Conservation (phyloP, 2,797 vertebrate genomes). For the Craterocephalus amniculus region DNA sequence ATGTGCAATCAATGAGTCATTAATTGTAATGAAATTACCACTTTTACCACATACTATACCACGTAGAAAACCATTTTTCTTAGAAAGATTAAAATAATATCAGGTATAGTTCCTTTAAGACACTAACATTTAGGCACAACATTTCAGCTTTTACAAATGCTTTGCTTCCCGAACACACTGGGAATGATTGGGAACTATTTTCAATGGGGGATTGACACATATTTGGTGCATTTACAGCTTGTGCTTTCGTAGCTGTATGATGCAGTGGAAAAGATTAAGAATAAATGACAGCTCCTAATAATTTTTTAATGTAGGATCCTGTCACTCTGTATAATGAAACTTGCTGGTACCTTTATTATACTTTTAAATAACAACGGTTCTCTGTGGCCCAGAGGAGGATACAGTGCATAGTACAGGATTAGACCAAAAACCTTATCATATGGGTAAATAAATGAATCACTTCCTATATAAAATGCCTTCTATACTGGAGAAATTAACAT, state of each 20-base stretch:
- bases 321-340: not conserved
- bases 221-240: not conserved
- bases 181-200: conserved; percentile 4
- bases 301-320: not conserved
- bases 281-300: not conserved
- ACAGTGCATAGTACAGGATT: not conserved
- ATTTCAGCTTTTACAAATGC: not conserved
- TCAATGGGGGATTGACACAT: not conserved
- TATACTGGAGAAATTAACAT: not conserved
- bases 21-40: too few species aligned
- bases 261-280: not conserved
- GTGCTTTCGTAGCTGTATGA: not conserved
- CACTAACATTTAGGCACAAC: not conserved
- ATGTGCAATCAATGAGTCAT: too few species aligned
- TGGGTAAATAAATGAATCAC: not conserved
- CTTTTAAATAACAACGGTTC: not conserved
- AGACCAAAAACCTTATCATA: not conserved
- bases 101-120: not conserved
- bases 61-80: too few species aligned
- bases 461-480: not conserved
- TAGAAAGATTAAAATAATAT: too few species aligned
- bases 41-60: too few species aligned
- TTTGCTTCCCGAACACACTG: not conserved
- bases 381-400: not conserved
- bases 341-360: not conserved